Percentiles rank a stretch among this genome's conserved stretches.
Conservation (phyloP, 2,797 vertebrate genomes). For the Aphelocoma californica region DNA sequence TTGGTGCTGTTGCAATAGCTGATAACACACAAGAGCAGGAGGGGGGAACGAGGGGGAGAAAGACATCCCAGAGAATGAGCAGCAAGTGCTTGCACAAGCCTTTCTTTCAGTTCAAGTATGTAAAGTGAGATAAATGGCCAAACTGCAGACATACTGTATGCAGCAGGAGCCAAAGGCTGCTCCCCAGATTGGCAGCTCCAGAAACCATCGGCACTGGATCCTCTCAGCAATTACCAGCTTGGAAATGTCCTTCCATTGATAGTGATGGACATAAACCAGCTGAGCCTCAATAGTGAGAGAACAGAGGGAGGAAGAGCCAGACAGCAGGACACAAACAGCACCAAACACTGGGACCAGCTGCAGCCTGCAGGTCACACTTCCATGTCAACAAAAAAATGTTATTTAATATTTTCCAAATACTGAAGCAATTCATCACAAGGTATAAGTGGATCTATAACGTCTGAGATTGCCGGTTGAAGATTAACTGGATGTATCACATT, state of each 20-base stretch:
- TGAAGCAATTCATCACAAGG: slow-evolving; percentile 74
- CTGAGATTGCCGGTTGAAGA: slow-evolving; percentile 69
- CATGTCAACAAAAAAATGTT: slow-evolving; percentile 60
- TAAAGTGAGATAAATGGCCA: slow-evolving; percentile 71
- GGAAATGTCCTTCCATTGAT: slow-evolving; percentile 73
- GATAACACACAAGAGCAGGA: background rate
- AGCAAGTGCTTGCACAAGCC: slow-evolving; percentile 68
- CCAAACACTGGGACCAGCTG: slow-evolving; percentile 72
- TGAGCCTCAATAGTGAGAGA: slow-evolving; percentile 54
- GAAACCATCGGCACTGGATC: slow-evolving; percentile 69
- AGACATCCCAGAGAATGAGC: slow-evolving; percentile 6
- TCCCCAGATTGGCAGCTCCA: slow-evolving; percentile 69
- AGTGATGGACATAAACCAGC: slow-evolving; percentile 71
- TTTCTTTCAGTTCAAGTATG: slow-evolving; percentile 59
- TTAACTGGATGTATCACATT: slow-evolving; percentile 69
- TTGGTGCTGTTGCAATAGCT: slow-evolving; percentile 27
- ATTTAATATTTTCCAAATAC: slow-evolving; percentile 72
- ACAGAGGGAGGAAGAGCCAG: slow-evolving; percentile 56
- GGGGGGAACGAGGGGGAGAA: background rate
- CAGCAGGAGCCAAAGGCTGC: slow-evolving; percentile 66
- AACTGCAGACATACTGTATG: slow-evolving; percentile 55
- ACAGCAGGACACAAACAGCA: slow-evolving; percentile 51
- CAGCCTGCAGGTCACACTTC: slow-evolving; percentile 65
- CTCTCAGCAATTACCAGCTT: slow-evolving; percentile 70
- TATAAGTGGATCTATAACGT: slow-evolving; percentile 73